Conservation (phyloP, 2,797 vertebrate genomes). For the Pelobates cultripes region DNA sequence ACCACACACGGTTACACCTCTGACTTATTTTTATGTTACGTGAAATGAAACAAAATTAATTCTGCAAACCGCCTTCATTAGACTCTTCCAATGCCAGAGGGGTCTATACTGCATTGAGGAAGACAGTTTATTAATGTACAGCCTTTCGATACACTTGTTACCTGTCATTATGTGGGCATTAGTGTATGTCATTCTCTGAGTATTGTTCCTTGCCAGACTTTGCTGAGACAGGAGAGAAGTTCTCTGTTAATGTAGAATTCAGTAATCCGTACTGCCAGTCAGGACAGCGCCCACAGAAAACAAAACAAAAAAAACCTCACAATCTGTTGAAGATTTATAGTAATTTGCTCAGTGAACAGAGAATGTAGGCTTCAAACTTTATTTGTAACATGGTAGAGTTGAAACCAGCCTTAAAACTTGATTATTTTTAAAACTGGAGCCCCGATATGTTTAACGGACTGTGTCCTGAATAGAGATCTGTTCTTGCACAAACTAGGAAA, state of each 20-base stretch:
- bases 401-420: not conserved
- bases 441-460: not conserved
- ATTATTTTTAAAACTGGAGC: not conserved
- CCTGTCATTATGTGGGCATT: too few relatives aligned
- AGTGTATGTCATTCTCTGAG: too few relatives aligned
- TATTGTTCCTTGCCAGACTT: too few relatives aligned
- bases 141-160: too few relatives aligned
- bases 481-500: constrained; percentile 14
- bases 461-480: not conserved
- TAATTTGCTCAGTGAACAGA: not conserved
- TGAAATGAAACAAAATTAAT: too few relatives aligned
- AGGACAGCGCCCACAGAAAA: not conserved
- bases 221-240: too few relatives aligned
- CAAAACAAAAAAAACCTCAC: not conserved
- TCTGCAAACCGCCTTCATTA: too few relatives aligned
- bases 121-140: too few relatives aligned
- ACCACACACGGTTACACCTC: too few relatives aligned
- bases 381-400: not conserved
- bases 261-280: not conserved
- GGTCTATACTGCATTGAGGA: too few relatives aligned
- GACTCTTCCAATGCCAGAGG: too few relatives aligned
- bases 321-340: not conserved
- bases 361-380: not conserved
- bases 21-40: too few relatives aligned
- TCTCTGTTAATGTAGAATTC: not conserved